These are phyloP conservation scores for Wiebesia pumilae DNA, from an alignment of 1,140 invertebrate species.

Conservation along the genomic window DNA sequence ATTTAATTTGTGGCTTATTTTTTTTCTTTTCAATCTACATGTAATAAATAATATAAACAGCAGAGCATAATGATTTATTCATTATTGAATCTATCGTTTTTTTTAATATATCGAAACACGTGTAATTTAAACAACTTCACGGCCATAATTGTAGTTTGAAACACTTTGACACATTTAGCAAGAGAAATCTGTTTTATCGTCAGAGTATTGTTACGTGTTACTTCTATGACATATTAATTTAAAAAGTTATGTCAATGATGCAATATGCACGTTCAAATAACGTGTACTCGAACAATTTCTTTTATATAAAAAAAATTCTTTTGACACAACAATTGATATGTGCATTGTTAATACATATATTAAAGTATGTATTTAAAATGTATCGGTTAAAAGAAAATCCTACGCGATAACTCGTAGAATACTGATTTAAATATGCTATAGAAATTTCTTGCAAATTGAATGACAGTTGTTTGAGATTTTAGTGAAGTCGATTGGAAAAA, in stretches of 20 bases:
- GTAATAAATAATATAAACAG: background rate
- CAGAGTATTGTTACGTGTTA: background rate
- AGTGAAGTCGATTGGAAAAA: background rate
- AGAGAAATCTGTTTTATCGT: slow-evolving; percentile 4
- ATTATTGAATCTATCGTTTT: background rate
- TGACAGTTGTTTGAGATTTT: too few species aligned
- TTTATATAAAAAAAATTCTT: too few species aligned
- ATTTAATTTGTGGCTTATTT: background rate
- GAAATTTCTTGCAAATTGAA: too few species aligned
- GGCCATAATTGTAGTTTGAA: background rate
- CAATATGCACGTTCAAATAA: too few species aligned
- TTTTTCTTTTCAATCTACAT: background rate
- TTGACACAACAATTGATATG: too few species aligned
- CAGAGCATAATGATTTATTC: background rate
- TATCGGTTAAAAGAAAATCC: too few species aligned
- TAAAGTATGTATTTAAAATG: too few species aligned
- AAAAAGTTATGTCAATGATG: background rate
- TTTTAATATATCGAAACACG: background rate
- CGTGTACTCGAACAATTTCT: too few species aligned
- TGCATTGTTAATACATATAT: too few species aligned
- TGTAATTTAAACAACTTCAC: background rate
- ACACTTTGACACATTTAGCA: background rate
- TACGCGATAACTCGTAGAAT: too few species aligned
- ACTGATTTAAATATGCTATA: too few species aligned
- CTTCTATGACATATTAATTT: too few species aligned